These are phyloP conservation scores for Chanos chanos DNA, from an alignment of 2,797 vertebrate species.

Conservation along the genomic window DNA sequence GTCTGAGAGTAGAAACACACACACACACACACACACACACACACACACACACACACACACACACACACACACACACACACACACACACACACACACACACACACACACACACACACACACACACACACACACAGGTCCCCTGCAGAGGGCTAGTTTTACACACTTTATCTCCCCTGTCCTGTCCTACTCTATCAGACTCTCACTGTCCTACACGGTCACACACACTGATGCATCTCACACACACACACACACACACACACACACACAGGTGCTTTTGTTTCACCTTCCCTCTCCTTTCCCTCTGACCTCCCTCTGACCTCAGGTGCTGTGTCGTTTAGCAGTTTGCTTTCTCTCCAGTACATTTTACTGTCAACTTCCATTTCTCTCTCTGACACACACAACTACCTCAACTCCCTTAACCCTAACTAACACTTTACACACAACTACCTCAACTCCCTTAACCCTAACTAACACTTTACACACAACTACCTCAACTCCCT, in stretches of 20 bases:
- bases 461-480: too few species aligned
- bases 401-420: too few species aligned
- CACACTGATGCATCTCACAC: too few species aligned
- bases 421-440: too few species aligned
- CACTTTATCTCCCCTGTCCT: slow-evolving; percentile 35
- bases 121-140: slow-evolving; percentile 29
- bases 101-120: slow-evolving; percentile 29
- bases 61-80: slow-evolving; percentile 30
- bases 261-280: slow-evolving; percentile 28
- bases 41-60: slow-evolving; percentile 28
- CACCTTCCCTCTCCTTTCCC: slow-evolving; percentile 28
- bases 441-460: too few species aligned
- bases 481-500: too few species aligned
- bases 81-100: slow-evolving; percentile 27
- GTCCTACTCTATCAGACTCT: slow-evolving; percentile 25
- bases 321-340: slow-evolving; percentile 19
- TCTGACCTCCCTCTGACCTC: slow-evolving; percentile 18
- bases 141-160: slow-evolving; percentile 40
- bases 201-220: too few species aligned
- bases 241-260: too few species aligned
- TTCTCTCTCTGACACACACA: too few species aligned
- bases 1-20: too few species aligned
- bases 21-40: slow-evolving; percentile 28
- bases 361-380: slow-evolving; percentile 10
- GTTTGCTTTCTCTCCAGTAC: slow-evolving; percentile 8